Evolutionary conservation across 2,797 vertebrate species (phyloP).

Genomic region (Rhincodon typus): DNA sequence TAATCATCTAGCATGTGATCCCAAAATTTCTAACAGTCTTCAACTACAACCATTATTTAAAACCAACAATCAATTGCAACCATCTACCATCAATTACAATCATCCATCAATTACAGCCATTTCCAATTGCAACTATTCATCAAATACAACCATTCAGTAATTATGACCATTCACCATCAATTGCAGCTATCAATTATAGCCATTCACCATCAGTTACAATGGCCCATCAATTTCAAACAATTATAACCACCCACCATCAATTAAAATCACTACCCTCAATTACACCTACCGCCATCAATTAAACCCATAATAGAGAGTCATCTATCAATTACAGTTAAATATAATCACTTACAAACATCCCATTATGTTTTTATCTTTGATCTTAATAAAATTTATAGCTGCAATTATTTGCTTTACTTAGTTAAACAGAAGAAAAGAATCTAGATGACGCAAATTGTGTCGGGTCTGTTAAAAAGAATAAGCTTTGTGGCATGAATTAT

Average conservation of each 20-base stretch:
- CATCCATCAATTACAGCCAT: neutral
- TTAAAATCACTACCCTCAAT: neutral
- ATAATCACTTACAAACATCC: neutral
- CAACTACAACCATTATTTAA: neutral
- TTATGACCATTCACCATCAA: slow-evolving; percentile 15
- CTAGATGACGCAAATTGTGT: neutral
- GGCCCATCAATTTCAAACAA: neutral
- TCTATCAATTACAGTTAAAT: neutral
- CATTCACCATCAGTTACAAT: neutral
- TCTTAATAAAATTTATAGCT: neutral
- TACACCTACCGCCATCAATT: neutral
- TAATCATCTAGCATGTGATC: neutral
- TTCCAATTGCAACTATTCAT: neutral
- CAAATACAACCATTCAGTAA: neutral
- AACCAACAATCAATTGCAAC: slow-evolving; percentile 12
- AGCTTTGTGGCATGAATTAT: neutral
- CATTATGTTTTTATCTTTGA: neutral
- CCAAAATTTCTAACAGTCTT: neutral
- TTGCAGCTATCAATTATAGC: neutral
- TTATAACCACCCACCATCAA: neutral
- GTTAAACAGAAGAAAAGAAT: neutral
- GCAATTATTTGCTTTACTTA: neutral
- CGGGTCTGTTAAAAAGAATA: neutral
- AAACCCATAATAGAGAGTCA: neutral
- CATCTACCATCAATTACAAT: neutral